Conservation (phyloP, 2,888 invertebrate species). For the Cheilosia vernalis region DNA sequence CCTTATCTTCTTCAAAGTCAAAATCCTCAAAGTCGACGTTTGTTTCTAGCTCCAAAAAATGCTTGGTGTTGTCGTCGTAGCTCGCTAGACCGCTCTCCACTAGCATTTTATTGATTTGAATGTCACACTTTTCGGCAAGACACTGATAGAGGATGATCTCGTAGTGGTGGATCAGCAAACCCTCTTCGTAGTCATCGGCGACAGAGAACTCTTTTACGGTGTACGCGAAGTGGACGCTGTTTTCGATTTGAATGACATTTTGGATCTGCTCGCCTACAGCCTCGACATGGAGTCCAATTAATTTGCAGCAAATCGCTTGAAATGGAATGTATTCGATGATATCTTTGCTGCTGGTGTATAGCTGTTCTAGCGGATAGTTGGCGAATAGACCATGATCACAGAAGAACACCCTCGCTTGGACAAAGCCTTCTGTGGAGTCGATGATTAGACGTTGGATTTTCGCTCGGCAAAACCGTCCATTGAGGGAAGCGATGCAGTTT, state of each 20-base stretch:
- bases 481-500: constrained; percentile 76
- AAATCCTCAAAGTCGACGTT: constrained; percentile 38
- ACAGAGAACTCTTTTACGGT: constrained; percentile 34
- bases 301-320: constrained; percentile 77
- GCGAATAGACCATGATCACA: constrained; percentile 48
- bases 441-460: constrained; percentile 76
- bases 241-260: constrained; percentile 10
- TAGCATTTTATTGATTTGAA: constrained; percentile 74
- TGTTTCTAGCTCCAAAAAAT: constrained; percentile 74
- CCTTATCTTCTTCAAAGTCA: constrained; percentile 46
- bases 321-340: constrained; percentile 76
- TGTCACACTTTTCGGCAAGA: constrained; percentile 46
- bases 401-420: constrained; percentile 59
- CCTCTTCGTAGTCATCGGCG: neutral
- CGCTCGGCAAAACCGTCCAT: constrained; percentile 76
- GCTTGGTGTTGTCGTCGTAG: constrained; percentile 70
- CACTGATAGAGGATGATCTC: constrained; percentile 64
- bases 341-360: constrained; percentile 26
- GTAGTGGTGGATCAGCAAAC: constrained; percentile 16
- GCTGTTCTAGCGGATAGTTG: constrained; percentile 23
- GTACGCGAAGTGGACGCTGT: constrained; percentile 46
- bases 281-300: constrained; percentile 76
- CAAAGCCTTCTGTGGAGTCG: constrained; percentile 45
- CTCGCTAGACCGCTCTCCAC: constrained; percentile 75
- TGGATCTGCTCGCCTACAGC: constrained; percentile 22